Evolutionary conservation across 2,888 invertebrate species (phyloP), one percentile per base, ranked within the genome.

Genomic region (Campoplex capitator): DNA sequence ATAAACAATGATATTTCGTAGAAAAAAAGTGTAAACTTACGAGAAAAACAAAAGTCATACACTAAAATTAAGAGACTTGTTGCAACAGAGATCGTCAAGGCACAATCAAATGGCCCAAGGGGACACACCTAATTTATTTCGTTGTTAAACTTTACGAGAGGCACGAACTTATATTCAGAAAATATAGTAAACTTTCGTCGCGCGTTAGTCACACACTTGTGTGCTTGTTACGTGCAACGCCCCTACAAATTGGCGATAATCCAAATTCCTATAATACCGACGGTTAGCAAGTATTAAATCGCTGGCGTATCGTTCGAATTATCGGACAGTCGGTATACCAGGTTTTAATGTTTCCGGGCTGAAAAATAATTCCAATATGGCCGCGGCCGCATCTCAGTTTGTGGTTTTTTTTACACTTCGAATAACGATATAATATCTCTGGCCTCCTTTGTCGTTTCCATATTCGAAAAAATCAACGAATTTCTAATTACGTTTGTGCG

Each of bases 81-180:
- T 32, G 16, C 16, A 16, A 32, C 16, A 13, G 32, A 32, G 62
- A 16, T 62, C 76, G 80, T 77, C 32, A 48, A 48, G 16, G 32
- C 32, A 32, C 28, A 80, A 81, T 56, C 45, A 81, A 83, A 74
- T 62, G 51, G 76, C 71, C 80, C 78, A 56, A 62, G 16, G 62
- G 45, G 83, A 86, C 86, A 86, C 86, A 83, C 83, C 86, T 86
- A 86, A 85, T 76, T 78, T 74, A 54, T 13, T 6, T 35, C 13
- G 68, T 75, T 83, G 86, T 62, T 86, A 86, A 86, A 86, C 70
- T 84, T 56, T 73, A 65, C 71, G 51, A 28, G 58, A 58, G 28
- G n/a, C 56, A 80, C 71, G 56, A 35, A 79, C 78, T 28, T 68
- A 42, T 38, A 32, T 23, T 28, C 74, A 85, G 73, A 38, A 78